Base-by-base conservation (phyloP, 2,888 invertebrate species). In the Tetragonisca angustula region DNA sequence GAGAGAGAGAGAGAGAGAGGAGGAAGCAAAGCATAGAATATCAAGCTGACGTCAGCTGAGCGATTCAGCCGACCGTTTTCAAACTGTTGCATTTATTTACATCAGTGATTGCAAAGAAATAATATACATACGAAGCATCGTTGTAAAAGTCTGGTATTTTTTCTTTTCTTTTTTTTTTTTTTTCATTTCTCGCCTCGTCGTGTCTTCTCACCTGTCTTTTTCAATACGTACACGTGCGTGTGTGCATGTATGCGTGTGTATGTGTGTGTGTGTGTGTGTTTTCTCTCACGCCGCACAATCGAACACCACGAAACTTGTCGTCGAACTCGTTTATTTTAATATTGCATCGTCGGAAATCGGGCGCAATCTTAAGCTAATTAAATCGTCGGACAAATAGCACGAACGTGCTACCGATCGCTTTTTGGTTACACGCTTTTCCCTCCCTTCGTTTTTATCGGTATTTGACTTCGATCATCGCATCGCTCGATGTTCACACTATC, bases 81-180 rank as follows among this genome's bases (percentile, higher is more conserved):
- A 86, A 88, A 88, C 84, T 88, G 81, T 88, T 84, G 76, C 69
- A 74, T 88, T 88, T 88, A 88, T 88, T 88, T 88, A 87, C 88
- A 77, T 79, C 72, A 84, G 82, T 77, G 87, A 88, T 79, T 79
- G 80, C 88, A 88, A 88, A 84, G 82, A 82, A 82, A 88, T 65
- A 75, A 75, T 87, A 87, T 84, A 88, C 86, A 88, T 81, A 87
- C 79, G 88, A 88, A 88, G 88, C 88, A 88, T 88, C 89, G 86
- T 88, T 88, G 88, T 88, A 83, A 88, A 82, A 81, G 88, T 75
- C 68, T 76, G 56, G n/a, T 64, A 61, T 36, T 61, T 73, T 65
- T 21, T 59, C 24, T 59, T 21, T 27, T 19, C 50, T 52, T 49
- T 24, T 50, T 21, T 59, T 24, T 17, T 49, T 69, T 15, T 17